Evolutionary conservation across 2,113 vertebrate species (phyloP).

Genomic region (Cyrtonyx montezumae): DNA sequence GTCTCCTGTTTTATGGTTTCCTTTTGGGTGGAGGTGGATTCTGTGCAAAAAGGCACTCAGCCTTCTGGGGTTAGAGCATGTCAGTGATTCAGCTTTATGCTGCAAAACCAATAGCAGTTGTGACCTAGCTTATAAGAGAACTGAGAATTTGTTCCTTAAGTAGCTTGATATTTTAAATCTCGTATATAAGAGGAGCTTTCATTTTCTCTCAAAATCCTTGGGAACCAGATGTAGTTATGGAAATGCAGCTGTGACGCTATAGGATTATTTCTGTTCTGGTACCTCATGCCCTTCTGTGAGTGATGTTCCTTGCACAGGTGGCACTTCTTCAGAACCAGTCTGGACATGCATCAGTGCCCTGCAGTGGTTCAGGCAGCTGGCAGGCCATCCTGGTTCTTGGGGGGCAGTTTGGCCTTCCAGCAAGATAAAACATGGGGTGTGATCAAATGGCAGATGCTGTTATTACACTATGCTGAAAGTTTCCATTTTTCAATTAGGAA

Average conservation of each 20-base stretch:
- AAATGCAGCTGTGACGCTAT: not conserved
- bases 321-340: not conserved
- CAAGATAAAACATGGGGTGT: not conserved
- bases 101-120: not conserved
- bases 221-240: not conserved
- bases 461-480: not conserved
- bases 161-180: not conserved
- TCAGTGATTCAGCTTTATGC: not conserved
- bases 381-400: not conserved
- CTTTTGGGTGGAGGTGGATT: not conserved
- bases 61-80: not conserved
- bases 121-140: not conserved
- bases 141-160: not conserved
- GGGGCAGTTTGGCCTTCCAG: not conserved
- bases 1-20: not conserved
- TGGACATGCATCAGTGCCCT: fast-evolving
- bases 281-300: not conserved
- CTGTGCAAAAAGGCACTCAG: not conserved
- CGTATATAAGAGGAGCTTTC: not conserved
- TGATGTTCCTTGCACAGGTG: not conserved
- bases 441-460: not conserved
- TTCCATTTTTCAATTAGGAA: not conserved
- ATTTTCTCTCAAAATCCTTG: not conserved
- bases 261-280: not conserved
- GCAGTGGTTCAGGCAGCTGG: not conserved